Evolutionary conservation across 2,113 vertebrate genomes (phyloP), one percentile per base, ranked within the genome.

Genomic region (Elanus axillaris): DNA sequence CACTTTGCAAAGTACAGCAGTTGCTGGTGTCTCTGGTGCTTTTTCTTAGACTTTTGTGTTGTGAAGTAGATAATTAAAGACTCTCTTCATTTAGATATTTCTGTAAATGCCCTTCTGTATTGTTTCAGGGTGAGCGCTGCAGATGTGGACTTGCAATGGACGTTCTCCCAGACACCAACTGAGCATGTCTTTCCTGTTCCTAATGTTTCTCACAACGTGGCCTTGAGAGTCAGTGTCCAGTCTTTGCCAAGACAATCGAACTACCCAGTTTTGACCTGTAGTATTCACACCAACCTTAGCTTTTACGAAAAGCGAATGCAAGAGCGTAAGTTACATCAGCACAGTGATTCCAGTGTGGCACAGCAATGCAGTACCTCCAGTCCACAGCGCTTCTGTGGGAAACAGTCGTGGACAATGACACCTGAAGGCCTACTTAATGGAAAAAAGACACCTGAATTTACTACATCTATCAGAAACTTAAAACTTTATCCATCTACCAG

Each of bases 141-240:
- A 79, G 99, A 99, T 71, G 98, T 99, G 84, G 99, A 99, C 87
- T 94, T 99, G 94, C 98, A 99, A 48, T 99, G 99, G 99, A 98
- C 98, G 36, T 99, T 99, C 97, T 99, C 99, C 77, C 99, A 99
- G 98, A 98, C 99, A 7, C 99, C 99, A 42, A 99, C 98, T 32
- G 99, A 99, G 94, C 99, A 99, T 53, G 98, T 99, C 86, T 99
- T 99, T 97, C 99, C 99, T 31, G 98, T 99, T 94, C 99, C 99
- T 67, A 99, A 99, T 18, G 98, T 99, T 52, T 99, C 99, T 93
- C 99, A 99, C 97, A 99, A 98, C 8, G 99, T 99, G 93, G 99
- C 99, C 86, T 98, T 99, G 98, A 99, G 99, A 98, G 99, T 99
- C 94, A 99, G 98, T 3, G 99, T 99, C 74, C 99, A 99, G 98